Evolutionary conservation across 2,888 invertebrate genomes (phyloP).

Genomic region (Volucella zonaria): DNA sequence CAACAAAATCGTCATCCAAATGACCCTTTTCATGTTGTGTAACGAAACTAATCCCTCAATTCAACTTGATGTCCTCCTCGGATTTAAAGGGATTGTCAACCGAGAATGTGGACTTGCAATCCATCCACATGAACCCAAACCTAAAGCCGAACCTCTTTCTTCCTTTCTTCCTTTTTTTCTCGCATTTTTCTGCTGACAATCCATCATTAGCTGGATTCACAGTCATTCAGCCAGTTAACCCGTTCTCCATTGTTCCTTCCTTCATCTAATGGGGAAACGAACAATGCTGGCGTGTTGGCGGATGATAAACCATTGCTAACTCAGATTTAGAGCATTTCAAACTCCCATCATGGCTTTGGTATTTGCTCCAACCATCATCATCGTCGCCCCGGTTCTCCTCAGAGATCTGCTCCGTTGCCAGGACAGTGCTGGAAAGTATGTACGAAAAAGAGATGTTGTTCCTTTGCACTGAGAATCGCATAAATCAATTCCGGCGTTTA

Average conservation of each 20-base stretch:
- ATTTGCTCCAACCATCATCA: not conserved
- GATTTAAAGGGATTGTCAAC: slow-evolving; percentile 43
- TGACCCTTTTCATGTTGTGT: slow-evolving; percentile 53
- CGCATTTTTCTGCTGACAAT: slow-evolving; percentile 62
- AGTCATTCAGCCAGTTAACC: slow-evolving; percentile 73
- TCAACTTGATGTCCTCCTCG: slow-evolving; percentile 57
- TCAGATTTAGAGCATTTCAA: slow-evolving; percentile 68
- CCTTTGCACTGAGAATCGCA: slow-evolving; percentile 58
- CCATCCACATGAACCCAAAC: not conserved
- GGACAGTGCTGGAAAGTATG: not conserved
- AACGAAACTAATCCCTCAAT: slow-evolving; percentile 59
- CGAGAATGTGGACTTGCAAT: slow-evolving; percentile 47
- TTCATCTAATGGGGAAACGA: slow-evolving; percentile 64
- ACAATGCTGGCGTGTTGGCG: slow-evolving; percentile 63
- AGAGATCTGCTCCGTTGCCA: not conserved
- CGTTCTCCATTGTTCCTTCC: slow-evolving; percentile 34
- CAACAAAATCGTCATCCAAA: slow-evolving; percentile 34
- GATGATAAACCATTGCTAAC: slow-evolving; percentile 70
- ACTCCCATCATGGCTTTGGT: slow-evolving; percentile 31
- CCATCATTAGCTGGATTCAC: slow-evolving; percentile 68
- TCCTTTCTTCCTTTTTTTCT: slow-evolving; percentile 11
- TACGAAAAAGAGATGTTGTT: slow-evolving; percentile 50
- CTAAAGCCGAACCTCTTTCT: slow-evolving; percentile 6
- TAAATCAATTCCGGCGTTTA: slow-evolving; percentile 71
- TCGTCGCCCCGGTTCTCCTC: not conserved